Evolutionary conservation across 2,888 invertebrate genomes (phyloP).

Genomic region (Lochmaea crataegi): DNA sequence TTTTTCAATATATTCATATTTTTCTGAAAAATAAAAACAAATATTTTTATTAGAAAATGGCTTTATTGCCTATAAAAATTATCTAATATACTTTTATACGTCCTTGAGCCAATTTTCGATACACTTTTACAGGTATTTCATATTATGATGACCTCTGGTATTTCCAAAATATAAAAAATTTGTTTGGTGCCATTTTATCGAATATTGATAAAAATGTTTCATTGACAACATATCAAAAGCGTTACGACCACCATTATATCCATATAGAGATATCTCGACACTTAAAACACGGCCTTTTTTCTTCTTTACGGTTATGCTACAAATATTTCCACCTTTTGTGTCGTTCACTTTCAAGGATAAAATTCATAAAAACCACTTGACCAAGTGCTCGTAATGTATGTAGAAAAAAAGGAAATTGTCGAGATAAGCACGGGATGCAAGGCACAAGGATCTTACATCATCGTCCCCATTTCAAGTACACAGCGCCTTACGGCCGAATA

Average conservation of each 20-base stretch:
- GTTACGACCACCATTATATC: background rate
- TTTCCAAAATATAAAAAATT: no score
- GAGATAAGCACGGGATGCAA: constrained; percentile 24
- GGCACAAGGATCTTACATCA: constrained; percentile 18
- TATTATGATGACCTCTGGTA: no score
- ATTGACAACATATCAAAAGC: no score
- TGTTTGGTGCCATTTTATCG: no score
- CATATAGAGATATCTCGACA: background rate
- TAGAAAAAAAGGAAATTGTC: constrained; percentile 29
- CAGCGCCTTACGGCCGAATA: constrained; percentile 20
- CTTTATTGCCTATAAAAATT: no score
- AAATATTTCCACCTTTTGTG: constrained; percentile 21
- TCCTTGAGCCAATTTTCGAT: no score
- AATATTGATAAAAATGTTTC: no score
- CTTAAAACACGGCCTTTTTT: background rate
- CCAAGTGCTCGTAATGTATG: constrained; percentile 29
- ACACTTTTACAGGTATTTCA: no score
- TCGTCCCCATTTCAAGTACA: constrained; percentile 15
- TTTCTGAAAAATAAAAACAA: no score
- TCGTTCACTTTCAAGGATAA: constrained; percentile 12
- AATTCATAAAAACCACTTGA: constrained; percentile 35
- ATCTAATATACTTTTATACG: no score
- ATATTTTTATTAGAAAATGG: no score
- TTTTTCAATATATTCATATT: no score
- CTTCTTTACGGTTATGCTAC: constrained; percentile 8